A percentile compares a stretch with the other conserved stretches of the same genome.
These are phyloP conservation scores for Cydia fagiglandana DNA, from an alignment of 1,140 invertebrate genomes.

Conservation along the genomic window DNA sequence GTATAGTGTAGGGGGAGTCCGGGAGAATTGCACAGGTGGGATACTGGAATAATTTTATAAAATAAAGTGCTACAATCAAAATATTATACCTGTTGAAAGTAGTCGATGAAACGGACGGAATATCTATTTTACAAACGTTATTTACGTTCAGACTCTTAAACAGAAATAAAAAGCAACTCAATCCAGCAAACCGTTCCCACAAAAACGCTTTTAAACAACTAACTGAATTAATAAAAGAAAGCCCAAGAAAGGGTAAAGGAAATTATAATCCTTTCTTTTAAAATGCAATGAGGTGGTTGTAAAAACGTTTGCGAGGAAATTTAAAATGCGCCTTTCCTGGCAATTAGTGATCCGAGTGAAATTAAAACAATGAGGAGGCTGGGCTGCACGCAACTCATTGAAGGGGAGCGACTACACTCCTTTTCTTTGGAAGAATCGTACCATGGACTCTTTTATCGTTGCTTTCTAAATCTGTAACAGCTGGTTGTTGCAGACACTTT, in stretches of 20 bases:
- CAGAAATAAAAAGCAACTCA: slow-evolving; percentile 37
- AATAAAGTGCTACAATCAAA: too few species aligned
- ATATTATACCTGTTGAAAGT: too few species aligned
- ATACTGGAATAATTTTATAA: too few species aligned
- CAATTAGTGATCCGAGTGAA: slow-evolving; percentile 73
- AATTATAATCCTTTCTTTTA: slow-evolving; percentile 79
- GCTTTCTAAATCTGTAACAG: slow-evolving; percentile 27
- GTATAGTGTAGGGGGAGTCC: too few species aligned
- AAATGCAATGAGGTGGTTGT: slow-evolving; percentile 78
- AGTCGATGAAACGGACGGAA: not conserved
- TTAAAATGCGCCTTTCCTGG: slow-evolving; percentile 68
- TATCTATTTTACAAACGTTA: not conserved
- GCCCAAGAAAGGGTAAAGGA: slow-evolving; percentile 62
- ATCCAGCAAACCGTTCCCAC: slow-evolving; percentile 7
- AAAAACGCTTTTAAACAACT: slow-evolving; percentile 44
- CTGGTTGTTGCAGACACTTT: not conserved
- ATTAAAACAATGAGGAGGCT: slow-evolving; percentile 72
- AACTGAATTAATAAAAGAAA: slow-evolving; percentile 73
- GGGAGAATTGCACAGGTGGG: too few species aligned
- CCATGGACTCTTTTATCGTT: slow-evolving; percentile 36
- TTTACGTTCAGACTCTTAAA: slow-evolving; percentile 38
- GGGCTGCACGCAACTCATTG: slow-evolving; percentile 60
- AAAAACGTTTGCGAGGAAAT: slow-evolving; percentile 73
- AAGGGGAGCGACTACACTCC: slow-evolving; percentile 38
- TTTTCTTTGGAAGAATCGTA: slow-evolving; percentile 35